Percentiles rank a stretch among this genome's conserved stretches.
Conservation (phyloP, 53 echinoderm and acorn worm genomes). For the Holothuria leucospilota region DNA sequence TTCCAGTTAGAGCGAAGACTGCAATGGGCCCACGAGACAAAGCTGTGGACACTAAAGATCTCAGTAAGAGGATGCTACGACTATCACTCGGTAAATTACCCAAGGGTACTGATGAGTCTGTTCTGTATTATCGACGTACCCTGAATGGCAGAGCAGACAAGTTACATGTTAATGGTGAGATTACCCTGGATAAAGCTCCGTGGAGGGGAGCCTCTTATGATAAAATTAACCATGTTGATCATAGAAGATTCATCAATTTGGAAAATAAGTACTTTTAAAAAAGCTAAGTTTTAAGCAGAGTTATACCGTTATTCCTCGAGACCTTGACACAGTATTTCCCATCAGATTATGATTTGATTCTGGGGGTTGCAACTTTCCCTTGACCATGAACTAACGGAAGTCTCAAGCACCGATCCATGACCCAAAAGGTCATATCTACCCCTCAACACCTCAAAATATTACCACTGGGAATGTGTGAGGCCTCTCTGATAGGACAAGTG, state of each 20-base stretch:
- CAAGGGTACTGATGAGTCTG: slow-evolving; percentile 65
- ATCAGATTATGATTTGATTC: too few relatives aligned
- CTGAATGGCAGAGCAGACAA: slow-evolving; percentile 91
- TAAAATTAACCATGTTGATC: slow-evolving; percentile 85
- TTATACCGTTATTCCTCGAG: too few relatives aligned
- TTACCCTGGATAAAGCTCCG: slow-evolving; percentile 85
- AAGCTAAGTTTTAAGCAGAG: too few relatives aligned
- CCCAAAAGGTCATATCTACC: too few relatives aligned
- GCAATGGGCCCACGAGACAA: slow-evolving; percentile 83
- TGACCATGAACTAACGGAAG: too few relatives aligned
- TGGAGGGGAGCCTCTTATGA: slow-evolving; percentile 97
- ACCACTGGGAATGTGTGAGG: too few relatives aligned
- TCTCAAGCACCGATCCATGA: too few relatives aligned
- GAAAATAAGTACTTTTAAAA: slow-evolving; percentile 66
- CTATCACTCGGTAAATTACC: slow-evolving; percentile 80
- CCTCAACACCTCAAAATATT: too few relatives aligned
- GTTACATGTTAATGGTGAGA: slow-evolving; percentile 84
- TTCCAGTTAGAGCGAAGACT: slow-evolving; percentile 74
- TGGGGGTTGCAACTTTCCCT: too few relatives aligned
- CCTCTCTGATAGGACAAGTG: too few relatives aligned
- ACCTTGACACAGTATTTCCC: too few relatives aligned
- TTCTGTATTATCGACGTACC: slow-evolving; percentile 85
- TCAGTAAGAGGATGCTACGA: slow-evolving; percentile 72
- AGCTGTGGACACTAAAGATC: slow-evolving; percentile 89
- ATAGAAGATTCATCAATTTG: slow-evolving; percentile 73